Evolutionary conservation across 2,797 vertebrate genomes (phyloP), one percentile per base, ranked within the genome.

Genomic region (Syndactyla subalaris): DNA sequence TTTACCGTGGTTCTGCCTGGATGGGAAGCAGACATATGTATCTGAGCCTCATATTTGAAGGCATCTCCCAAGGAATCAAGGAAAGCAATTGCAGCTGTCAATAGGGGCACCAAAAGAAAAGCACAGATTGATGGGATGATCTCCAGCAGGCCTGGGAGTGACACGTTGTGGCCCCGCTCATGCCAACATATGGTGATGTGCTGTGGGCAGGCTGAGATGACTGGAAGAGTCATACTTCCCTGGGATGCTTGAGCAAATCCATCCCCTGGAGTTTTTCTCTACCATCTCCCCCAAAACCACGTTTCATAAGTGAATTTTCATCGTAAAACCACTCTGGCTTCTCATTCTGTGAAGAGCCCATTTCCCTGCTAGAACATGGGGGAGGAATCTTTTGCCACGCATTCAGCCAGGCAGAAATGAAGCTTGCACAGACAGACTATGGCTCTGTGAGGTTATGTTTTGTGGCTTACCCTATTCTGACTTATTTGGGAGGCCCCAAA

Each of bases 381-480:
- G 14, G 46, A 82, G 34, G 55, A 45, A 21, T 29, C n/a, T 62
- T 76, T 67, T 7, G 2, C 34, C 32, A 59, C 14, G 32, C 12
- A 23, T 52, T 82, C 57, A 51, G 14, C 23, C 65, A 70, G 54
- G 43, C 55, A 89, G 32, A 79, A 82, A 49, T 3, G 11, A 55
- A 63, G 39, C 43, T 80, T 1, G 3, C 10, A 29, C 20, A 38
- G 22, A 5, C 12, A 0, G 1, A 21, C 2, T 0, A 1, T 49
- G 45, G 14, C 58, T 86, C 48, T 45, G 26, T 8, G 14, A 9
- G 46, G 6, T 54, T 49, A 15, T 29, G 12, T 58, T 54, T 68
- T 38, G 6, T 30, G 49, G 13, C 14, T 72, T 9, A 41, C 6
- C 6, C 23, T 48, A 16, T 62, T 70, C 54, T 90, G 9, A 16